phyloP scores from a whole-genome alignment of 2,888 invertebrate species.

The Campaea margaritaria region DNA sequence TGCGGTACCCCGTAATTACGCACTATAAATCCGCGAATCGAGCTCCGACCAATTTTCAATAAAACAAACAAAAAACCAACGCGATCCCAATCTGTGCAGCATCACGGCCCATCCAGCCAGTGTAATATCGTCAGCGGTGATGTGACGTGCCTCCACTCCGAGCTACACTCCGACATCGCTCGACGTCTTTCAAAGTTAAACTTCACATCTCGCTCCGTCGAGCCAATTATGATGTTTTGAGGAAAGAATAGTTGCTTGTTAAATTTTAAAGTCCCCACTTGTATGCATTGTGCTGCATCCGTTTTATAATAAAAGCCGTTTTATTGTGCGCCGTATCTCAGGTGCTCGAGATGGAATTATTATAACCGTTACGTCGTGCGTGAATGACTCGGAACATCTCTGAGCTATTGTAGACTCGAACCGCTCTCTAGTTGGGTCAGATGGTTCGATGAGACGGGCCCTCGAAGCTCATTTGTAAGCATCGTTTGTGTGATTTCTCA shows the following conservation, averaged over 20 bases:
- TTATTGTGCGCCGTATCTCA: constrained; percentile 17
- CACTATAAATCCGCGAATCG: constrained; percentile 66
- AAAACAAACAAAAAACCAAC: constrained; percentile 37
- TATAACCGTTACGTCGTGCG: constrained; percentile 11
- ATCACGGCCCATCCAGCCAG: constrained; percentile 38
- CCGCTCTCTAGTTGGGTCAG: constrained; percentile 6
- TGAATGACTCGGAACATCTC: constrained; percentile 10
- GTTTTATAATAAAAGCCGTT: constrained; percentile 20
- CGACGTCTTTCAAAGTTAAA: constrained; percentile 1
- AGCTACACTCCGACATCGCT: neutral
- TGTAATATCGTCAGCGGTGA: constrained; percentile 36
- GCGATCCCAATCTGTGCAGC: constrained; percentile 17
- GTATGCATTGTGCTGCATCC: constrained; percentile 19
- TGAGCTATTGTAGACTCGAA: constrained; percentile 9
- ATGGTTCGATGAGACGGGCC: constrained; percentile 4
- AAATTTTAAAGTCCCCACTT: constrained; percentile 38
- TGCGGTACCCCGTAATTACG: constrained; percentile 68
- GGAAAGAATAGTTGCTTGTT: constrained; percentile 51
- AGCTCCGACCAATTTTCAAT: constrained; percentile 54
- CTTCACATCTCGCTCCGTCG: constrained; percentile 2
- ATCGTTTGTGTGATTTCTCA: constrained; percentile 47
- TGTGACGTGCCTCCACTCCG: constrained; percentile 3
- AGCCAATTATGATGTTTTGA: constrained; percentile 58
- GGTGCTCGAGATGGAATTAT: constrained; percentile 9
- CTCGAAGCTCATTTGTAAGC: constrained; percentile 19